Evolutionary conservation across 1,140 invertebrate species (phyloP), one percentile per base, ranked within the genome.

Genomic region (Platorchestia sp.): DNA sequence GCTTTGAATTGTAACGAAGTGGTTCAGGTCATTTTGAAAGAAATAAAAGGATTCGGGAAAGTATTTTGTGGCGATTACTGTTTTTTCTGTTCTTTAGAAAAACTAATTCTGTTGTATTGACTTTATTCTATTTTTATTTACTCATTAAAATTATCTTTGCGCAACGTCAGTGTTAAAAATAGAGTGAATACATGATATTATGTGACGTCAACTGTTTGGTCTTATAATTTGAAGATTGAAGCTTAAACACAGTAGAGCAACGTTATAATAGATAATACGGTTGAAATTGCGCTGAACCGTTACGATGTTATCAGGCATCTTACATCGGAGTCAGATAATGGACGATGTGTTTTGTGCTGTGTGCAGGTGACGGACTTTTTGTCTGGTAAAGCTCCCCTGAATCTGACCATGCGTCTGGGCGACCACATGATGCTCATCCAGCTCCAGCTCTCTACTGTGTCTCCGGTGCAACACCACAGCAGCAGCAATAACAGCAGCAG

Each of bases 391-490:
- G 99, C 99, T 45, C 99, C 99, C 40, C 97, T 99, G 45, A 99
- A 99, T 97, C 97, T 99, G 95, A 99, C 99, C 86, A 99, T 99
- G 98, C 98, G 99, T 95, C 97, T 99, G 36, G 99, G 99, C 44
- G 99, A 99, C 97, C 99, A 99, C 97, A 99, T 99, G 98, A 99
- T 99, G 99, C 98, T 99, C 95, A 99, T 99, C 95, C 99, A 99
- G 97, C 97, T 99, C 86, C 99, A 99, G 97, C 97, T 99, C 95
- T 99, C 98, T 90, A 99, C 99, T 36, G 98, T 99, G 5, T 98
- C 98, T 36, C 97, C 97, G n/a, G 96, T 59, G 27, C 95, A 95
- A 36, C 86, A 93, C 41, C 93, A 96, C 42, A 96, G 96, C 45
- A 89, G 96, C 96, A 95, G 95, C 96, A 95, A 45, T 91, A 27